Evolutionary conservation across 2,113 vertebrate species (phyloP).

Genomic region (Hydropotes inermis): DNA sequence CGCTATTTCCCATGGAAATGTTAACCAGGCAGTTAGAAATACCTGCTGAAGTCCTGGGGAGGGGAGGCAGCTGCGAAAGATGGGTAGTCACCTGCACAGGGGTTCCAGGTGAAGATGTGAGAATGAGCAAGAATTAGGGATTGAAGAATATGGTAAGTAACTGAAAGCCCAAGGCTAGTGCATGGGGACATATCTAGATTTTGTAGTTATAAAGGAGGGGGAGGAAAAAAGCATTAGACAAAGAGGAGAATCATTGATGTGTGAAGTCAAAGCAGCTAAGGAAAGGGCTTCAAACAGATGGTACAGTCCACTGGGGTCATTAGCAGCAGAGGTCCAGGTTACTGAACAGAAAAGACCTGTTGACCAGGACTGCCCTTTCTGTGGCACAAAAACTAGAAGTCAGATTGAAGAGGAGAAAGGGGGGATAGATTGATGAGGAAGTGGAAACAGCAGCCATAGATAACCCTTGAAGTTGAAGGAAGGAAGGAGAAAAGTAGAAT

Average conservation of each 20-base stretch:
- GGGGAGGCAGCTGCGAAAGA: background rate
- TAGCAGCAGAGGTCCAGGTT: background rate
- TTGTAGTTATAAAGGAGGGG: background rate
- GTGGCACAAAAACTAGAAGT: background rate
- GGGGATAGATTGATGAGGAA: background rate
- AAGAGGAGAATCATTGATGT: background rate
- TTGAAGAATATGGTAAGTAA: background rate
- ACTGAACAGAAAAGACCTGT: background rate
- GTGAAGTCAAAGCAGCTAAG: background rate
- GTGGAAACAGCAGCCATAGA: background rate
- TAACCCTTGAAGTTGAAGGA: background rate
- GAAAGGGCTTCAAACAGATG: background rate
- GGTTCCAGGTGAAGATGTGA: background rate
- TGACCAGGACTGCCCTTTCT: background rate
- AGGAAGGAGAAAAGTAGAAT: background rate
- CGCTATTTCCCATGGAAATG: background rate
- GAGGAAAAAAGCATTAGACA: background rate
- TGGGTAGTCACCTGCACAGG: background rate
- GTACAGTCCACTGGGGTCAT: background rate
- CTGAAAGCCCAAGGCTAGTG: background rate
- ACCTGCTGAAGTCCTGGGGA: background rate
- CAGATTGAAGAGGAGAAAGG: background rate
- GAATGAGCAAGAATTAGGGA: background rate
- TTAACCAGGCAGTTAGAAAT: background rate
- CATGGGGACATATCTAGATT: background rate